phyloP scores from a whole-genome alignment of 2,797 vertebrate species.

The Hyperoplus lanceolatus region DNA sequence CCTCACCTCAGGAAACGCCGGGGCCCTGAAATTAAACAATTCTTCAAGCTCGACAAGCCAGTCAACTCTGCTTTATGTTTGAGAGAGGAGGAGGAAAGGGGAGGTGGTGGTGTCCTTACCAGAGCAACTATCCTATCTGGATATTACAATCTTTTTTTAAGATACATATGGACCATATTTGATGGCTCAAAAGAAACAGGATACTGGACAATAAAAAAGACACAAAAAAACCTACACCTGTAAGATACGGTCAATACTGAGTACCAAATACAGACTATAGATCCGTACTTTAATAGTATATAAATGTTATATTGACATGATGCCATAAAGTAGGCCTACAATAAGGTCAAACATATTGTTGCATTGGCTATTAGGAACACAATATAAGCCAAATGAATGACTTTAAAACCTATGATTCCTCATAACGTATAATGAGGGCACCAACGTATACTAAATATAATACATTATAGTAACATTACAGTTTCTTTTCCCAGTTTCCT shows the following conservation, averaged over 20 bases:
- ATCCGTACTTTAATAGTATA: background rate
- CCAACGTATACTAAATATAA: background rate
- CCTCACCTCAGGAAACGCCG: slow-evolving; percentile 97
- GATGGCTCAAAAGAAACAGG: slow-evolving; percentile 4
- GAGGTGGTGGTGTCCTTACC: slow-evolving; percentile 5
- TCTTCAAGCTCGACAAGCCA: slow-evolving; percentile 89
- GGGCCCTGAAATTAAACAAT: slow-evolving; percentile 91
- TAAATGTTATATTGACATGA: slow-evolving; percentile 7
- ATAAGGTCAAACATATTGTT: background rate
- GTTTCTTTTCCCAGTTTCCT: slow-evolving; percentile 22
- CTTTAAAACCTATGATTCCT: background rate
- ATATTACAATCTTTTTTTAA: slow-evolving; percentile 16
- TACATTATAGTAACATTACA: slow-evolving; percentile 1
- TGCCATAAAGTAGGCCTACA: background rate
- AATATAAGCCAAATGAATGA: background rate
- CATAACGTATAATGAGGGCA: background rate
- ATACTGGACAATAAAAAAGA: slow-evolving; percentile 22
- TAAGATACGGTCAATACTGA: background rate
- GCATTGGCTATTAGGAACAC: background rate
- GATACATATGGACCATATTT: slow-evolving; percentile 1
- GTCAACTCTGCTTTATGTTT: slow-evolving; percentile 83
- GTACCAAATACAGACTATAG: background rate
- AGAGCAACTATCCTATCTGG: background rate
- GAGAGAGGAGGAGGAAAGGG: slow-evolving; percentile 8
- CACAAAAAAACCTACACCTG: background rate